Percentiles rank a stretch among this genome's conserved stretches.
Conservation (phyloP, 2,888 invertebrate species). For the Lacanobia oleracea region DNA sequence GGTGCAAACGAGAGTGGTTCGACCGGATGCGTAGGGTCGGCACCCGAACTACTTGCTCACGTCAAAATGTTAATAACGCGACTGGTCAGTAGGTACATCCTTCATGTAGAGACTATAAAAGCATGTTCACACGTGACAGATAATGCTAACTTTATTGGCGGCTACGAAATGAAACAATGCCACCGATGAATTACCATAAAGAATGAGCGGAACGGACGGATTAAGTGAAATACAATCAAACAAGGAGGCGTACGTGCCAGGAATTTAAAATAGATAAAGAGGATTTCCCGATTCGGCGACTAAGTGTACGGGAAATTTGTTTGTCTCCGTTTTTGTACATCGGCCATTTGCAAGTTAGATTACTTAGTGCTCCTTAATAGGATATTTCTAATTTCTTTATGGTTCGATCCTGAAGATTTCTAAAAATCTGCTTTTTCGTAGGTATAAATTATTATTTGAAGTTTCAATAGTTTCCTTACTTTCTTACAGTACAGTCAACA, state of each 20-base stretch:
- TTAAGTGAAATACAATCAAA: constrained; percentile 89
- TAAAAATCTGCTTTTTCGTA: constrained; percentile 2
- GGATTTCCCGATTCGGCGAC: constrained; percentile 70
- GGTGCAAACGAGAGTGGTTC: constrained; percentile 89
- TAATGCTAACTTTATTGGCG: constrained; percentile 66
- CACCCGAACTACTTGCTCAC: constrained; percentile 65
- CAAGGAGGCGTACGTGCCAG: constrained; percentile 81
- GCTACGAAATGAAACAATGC: constrained; percentile 87
- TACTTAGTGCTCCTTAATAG: constrained; percentile 61
- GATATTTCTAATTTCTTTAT: constrained; percentile 24
- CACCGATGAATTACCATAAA: constrained; percentile 87
- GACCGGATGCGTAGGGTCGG: constrained; percentile 83
- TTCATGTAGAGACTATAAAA: constrained; percentile 68
- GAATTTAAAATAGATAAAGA: constrained; percentile 78
- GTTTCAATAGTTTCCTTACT: background rate
- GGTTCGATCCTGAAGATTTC: constrained; percentile 11
- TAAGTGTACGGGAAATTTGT: constrained; percentile 73
- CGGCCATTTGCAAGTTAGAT: constrained; percentile 68
- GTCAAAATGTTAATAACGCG: constrained; percentile 62
- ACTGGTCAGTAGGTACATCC: constrained; percentile 70
- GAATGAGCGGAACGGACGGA: constrained; percentile 88
- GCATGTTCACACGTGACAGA: constrained; percentile 61
- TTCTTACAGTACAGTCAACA: constrained; percentile 7
- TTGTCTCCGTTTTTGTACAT: constrained; percentile 71
- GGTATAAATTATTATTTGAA: background rate